phyloP scores from a whole-genome alignment of 2,113 vertebrate genomes.

The Cettia cetti region DNA sequence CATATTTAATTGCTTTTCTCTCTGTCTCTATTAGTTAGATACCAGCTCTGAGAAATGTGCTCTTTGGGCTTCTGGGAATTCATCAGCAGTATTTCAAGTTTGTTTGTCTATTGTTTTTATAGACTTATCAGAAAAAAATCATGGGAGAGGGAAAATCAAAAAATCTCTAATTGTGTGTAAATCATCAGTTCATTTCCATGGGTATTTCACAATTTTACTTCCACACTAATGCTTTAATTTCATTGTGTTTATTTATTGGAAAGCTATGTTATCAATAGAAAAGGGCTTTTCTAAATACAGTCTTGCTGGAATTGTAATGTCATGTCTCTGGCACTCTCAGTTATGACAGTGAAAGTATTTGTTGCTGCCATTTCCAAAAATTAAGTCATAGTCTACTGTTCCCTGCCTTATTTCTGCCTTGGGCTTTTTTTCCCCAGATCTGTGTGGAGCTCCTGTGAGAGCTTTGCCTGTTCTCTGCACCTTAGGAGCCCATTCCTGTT shows the following conservation, averaged over 20 bases:
- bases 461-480: background rate
- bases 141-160: background rate
- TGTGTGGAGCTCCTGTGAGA: background rate
- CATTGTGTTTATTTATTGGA: background rate
- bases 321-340: background rate
- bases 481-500: background rate
- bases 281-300: background rate
- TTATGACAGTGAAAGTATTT: background rate
- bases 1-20: background rate
- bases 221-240: background rate
- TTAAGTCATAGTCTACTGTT: background rate
- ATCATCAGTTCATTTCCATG: background rate
- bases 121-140: slow-evolving; percentile 18
- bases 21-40: background rate
- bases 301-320: background rate
- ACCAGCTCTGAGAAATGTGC: background rate
- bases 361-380: background rate
- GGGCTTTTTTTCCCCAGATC: background rate
- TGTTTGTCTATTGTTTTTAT: background rate
- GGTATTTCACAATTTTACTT: background rate
- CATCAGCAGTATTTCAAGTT: background rate
- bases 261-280: background rate
- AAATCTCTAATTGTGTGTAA: background rate
- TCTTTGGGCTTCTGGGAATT: background rate
- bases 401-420: background rate